Base-by-base conservation (phyloP, 2,797 vertebrate genomes). In the Dallia pectoralis region DNA sequence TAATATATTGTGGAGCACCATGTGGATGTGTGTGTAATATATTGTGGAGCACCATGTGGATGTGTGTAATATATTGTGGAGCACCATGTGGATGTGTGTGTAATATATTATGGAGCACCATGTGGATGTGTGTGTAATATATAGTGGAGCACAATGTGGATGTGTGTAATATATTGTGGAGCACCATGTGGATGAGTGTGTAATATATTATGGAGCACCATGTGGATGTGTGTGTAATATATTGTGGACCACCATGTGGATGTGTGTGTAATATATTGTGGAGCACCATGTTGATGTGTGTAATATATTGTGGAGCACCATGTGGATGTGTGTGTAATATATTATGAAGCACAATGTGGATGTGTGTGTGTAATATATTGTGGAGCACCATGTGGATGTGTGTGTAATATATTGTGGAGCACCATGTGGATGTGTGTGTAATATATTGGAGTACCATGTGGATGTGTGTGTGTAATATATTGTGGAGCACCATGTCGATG, bases 111-210 rank as follows among this genome's bases (percentile, higher is more conserved):
- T 36, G 33, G 33, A 36, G 33, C 33, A 36, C 33, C 33, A 36
- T 7, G 7, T 3, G 33, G 33, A 36, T 36, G 33, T 36, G 33
- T 36, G 33, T 36, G 33, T 36, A 36, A 36, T 36, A 36, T 36
- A 36, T 36, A 3, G 33, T 36, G 33, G 33, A 36, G 33, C 33
- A 36, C 33, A 3, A 36, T 7, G 3, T 3, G 33, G 19, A 36
- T 67, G 66, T 67, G 65, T 67, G 65, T 67, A 36, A 33, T 67
- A 33, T 67, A 33, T 67, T 30, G 2, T 14, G 12, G 49, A 15
- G 49, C 19, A 51, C 49, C 49, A 15, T 11, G 9, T 2, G 49
- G 12, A 19, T 51, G 49, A 6, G 49, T 51, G 12, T 53, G 49
- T 53, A 53, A 16, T n/a, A 1, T 53, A 16, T 53, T 3, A 4